phyloP scores from a whole-genome alignment of 2,888 invertebrate species.

The Phengaris arion region DNA sequence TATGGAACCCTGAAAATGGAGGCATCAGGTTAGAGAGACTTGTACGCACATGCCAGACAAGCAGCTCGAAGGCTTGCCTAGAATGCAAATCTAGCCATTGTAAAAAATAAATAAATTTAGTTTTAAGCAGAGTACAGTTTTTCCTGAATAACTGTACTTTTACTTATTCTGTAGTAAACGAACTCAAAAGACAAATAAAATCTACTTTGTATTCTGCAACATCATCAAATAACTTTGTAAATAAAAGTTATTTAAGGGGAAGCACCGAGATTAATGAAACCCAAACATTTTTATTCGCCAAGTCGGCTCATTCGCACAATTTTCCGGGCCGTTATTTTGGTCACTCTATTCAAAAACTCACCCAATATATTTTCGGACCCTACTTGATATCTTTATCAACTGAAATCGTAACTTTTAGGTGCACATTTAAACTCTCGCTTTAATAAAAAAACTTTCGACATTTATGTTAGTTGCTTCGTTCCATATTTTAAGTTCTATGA shows the following conservation, averaged over 20 bases:
- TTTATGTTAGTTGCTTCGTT: background rate
- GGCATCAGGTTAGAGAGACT: too few species aligned
- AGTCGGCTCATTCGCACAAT: constrained; percentile 18
- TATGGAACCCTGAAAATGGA: too few species aligned
- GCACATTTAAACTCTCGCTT: background rate
- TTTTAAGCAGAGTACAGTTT: too few species aligned
- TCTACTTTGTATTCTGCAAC: background rate
- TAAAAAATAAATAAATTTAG: too few species aligned
- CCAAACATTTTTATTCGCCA: constrained; percentile 11
- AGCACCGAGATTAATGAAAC: background rate
- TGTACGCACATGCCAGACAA: too few species aligned
- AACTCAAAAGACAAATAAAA: background rate
- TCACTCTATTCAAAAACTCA: constrained; percentile 26
- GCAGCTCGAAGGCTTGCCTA: too few species aligned
- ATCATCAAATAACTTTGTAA: constrained; percentile 1
- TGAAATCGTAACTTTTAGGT: background rate
- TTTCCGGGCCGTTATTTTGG: constrained; percentile 25
- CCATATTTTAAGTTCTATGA: background rate
- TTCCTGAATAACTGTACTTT: too few species aligned
- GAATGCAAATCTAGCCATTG: too few species aligned
- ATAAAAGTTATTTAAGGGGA: background rate
- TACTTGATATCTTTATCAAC: background rate
- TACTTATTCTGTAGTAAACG: background rate
- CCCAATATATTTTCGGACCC: constrained; percentile 13
- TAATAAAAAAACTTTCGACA: background rate